Conservation (phyloP, 2,797 vertebrate species). For the Chaetophractus vellerosus region DNA sequence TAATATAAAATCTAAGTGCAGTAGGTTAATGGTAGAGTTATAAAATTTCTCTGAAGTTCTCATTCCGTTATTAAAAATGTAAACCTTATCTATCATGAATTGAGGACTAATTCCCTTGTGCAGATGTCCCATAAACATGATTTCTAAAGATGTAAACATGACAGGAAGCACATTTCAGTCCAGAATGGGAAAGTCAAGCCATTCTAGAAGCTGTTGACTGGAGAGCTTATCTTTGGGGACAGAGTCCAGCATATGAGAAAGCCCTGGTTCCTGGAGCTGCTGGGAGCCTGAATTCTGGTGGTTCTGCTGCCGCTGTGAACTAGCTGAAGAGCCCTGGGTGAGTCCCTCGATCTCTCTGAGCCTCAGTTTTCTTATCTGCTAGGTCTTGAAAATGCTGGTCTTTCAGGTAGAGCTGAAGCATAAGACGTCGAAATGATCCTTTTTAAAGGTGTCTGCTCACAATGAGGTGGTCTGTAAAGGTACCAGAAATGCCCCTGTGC, state of each 20-base stretch:
- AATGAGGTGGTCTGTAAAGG: background rate
- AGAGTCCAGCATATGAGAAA: background rate
- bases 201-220: background rate
- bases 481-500: background rate
- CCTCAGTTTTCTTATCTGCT: background rate
- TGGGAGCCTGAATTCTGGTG: background rate
- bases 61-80: conserved; percentile 89
- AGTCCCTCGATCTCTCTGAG: background rate
- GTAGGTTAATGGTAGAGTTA: conserved; percentile 84
- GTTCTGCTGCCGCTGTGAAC: too few relatives aligned
- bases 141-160: conserved; percentile 83
- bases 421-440: background rate
- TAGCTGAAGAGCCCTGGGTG: fast-evolving
- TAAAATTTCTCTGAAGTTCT: conserved; percentile 85
- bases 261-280: background rate
- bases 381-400: background rate
- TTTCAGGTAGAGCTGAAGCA: conserved; percentile 37
- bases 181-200: conserved; percentile 70
- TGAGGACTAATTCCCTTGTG: conserved; percentile 83
- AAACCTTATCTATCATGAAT: conserved; percentile 89
- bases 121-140: conserved; percentile 87
- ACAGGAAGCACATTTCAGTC: conserved; percentile 71
- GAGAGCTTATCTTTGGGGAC: background rate
- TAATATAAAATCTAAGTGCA: conserved; percentile 84
- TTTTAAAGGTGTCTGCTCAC: conserved; percentile 40